Base-by-base conservation (phyloP, 1,140 invertebrate genomes). In the Mizuhopecten yessoensis region DNA sequence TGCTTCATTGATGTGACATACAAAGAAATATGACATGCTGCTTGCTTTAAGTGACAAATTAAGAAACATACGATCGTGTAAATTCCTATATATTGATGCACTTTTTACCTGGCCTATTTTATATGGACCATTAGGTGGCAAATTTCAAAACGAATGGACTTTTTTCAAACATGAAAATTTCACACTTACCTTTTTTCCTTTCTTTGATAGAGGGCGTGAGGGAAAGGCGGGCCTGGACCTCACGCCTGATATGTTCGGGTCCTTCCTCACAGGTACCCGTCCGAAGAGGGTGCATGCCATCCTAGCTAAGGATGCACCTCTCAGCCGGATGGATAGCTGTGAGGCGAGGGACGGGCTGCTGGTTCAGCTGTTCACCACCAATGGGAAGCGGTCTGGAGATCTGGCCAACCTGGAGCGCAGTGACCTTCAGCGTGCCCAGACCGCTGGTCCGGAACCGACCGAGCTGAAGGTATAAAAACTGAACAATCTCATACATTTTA, bases 371-470 rank as follows among this genome's bases (percentile, higher is more conserved):
- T 57, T 89, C 33, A 33, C 86, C 33, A 86, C 29, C 17, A 86
- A 89, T 33, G 88, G 45, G 20, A 86, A 89, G 57, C n/a, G 57
- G 17, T 36, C 88, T 34, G 88, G 88, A 13, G 88, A 89, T 15
- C n/a, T 89, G 10, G 75, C 88, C 7, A 45, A 89, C 88, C 5
- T 89, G 13, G 23, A 49, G 34, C 10, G 33, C 0, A 0, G 0
- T 0, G 33, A 33, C 11, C 7, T 86, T 7, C 5, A 9, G 33
- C 7, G 17, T 10, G 86, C 23, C 86, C 33, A 34, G 86, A 86
- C 0, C 9, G 23, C 5, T 0, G 10, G 5, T 15, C 11, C 33
- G 3, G 3, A 5, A 5, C 86, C 33, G 86, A 86, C 34, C 0
- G 45, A 57, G 33, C 33, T 89, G 23, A 34, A 89, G 34, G 88